These are phyloP conservation scores for Alauda arvensis DNA, from an alignment of 2,797 vertebrate species.

Conservation along the genomic window DNA sequence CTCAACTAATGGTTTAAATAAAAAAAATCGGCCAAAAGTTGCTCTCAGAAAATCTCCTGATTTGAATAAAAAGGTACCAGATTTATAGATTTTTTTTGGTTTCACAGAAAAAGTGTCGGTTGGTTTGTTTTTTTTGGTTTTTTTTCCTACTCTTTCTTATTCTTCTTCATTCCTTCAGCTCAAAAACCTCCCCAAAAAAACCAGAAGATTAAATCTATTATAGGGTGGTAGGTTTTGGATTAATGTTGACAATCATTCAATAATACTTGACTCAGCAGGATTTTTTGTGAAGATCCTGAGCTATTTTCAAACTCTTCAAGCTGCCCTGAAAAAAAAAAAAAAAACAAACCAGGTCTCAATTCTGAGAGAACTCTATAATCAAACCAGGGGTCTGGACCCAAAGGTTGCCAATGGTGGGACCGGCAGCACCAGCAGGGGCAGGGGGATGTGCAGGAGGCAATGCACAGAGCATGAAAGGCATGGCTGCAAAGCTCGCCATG, in stretches of 20 bases:
- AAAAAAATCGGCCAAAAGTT: neutral
- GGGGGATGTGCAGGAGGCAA: neutral
- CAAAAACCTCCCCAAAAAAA: neutral
- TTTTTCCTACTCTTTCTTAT: neutral
- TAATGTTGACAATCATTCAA: neutral
- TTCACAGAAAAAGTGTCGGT: neutral
- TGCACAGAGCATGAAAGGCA: rapidly evolving
- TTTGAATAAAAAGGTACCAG: neutral
- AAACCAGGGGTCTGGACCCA: neutral
- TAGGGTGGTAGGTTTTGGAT: neutral
- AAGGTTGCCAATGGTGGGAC: neutral
- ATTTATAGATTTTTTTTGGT: neutral
- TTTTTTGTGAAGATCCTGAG: neutral
- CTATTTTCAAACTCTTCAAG: neutral
- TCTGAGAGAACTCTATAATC: neutral
- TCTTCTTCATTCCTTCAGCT: neutral
- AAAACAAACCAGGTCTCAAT: neutral
- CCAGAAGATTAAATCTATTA: neutral
- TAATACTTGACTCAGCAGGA: neutral
- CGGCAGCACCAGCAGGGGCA: rapidly evolving
- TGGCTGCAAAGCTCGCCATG: rapidly evolving
- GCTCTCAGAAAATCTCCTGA: constrained; percentile 1
- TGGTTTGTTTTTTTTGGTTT: too few relatives aligned
- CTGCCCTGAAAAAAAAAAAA: neutral
- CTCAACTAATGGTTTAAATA: neutral